Base-by-base conservation (phyloP, 2,797 vertebrate species). In the Rallus crepitans region DNA sequence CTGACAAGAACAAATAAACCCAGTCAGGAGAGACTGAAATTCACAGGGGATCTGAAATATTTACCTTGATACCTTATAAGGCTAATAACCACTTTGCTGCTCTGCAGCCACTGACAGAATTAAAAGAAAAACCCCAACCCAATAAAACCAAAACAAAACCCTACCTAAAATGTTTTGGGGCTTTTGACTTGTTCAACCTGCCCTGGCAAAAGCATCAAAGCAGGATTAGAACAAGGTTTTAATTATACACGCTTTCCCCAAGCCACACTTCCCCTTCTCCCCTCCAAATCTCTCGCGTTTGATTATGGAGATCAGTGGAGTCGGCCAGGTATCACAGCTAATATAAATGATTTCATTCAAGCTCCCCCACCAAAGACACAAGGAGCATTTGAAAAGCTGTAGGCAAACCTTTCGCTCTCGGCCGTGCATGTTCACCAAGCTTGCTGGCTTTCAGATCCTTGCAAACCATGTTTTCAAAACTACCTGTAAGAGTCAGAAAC, bases 1-100 rank as follows among this genome's bases (percentile, higher is more conserved):
- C 73, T 92, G 89, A 96, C 90, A 96, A 92, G 94, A 96, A 97
- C 89, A 97, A 98, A 97, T 96, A 97, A 97, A 97, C 95, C 0
- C 6, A 82, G 82, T 78, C 15, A 2, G 94, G 95, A 93, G 95
- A 92, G 93, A 80, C 65, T 63, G 78, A 93, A 89, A 96, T 72
- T 90, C 91, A 89, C 75, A 23, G 57, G 96, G 80, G 86, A 77
- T 45, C 68, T 8, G 65, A 87, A 89, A 93, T 93, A 95, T 97
- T 97, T 96, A 92, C 91, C 96, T 91, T 93, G 72, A 76, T 91
- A 73, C 86, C 94, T 89, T 90, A 83, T 76, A 93, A 83, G 93
- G 93, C 61, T 94, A 95, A 95, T 92, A 88, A 93, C 93, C 86
- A 92, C 94, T 93, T 89, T 31, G 73, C 84, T 80, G 76, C 92